Conservation (phyloP, 2,797 vertebrate species). For the Craterocephalus amniculus region DNA sequence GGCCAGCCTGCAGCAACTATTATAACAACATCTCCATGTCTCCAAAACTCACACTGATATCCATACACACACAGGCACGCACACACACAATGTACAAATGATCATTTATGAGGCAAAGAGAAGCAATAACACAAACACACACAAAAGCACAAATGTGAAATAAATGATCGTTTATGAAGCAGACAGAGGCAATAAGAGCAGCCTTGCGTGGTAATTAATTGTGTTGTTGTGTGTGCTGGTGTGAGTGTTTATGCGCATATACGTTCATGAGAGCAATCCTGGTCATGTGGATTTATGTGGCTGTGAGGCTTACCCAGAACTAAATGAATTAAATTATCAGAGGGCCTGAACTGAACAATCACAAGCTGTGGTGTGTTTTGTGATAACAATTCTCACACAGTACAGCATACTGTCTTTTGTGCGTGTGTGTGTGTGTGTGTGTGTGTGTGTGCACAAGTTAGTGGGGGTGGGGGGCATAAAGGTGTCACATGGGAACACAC, state of each 20-base stretch:
- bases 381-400: constrained; percentile 37
- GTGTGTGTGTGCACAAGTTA: no score
- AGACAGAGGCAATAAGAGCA: constrained; percentile 75
- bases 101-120: constrained; percentile 73
- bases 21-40: constrained; percentile 67
- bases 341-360: constrained; percentile 65
- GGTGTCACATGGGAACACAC: neutral
- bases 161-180: constrained; percentile 78
- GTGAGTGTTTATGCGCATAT: constrained; percentile 16
- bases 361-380: constrained; percentile 46
- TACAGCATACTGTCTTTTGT: neutral
- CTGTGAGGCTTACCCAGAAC: constrained; percentile 68
- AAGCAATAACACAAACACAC: constrained; percentile 70
- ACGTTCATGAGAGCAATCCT: constrained; percentile 39
- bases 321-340: constrained; percentile 79
- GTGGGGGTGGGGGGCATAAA: no score
- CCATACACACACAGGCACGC: constrained; percentile 17
- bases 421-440: neutral
- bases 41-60: constrained; percentile 38
- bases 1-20: constrained; percentile 80
- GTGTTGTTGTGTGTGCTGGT: constrained; percentile 34
- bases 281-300: constrained; percentile 74
- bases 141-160: constrained; percentile 71
- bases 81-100: constrained; percentile 38
- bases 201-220: constrained; percentile 73